Evolutionary conservation across 1,140 invertebrate genomes (phyloP).

Genomic region (Glossosoma conforme): DNA sequence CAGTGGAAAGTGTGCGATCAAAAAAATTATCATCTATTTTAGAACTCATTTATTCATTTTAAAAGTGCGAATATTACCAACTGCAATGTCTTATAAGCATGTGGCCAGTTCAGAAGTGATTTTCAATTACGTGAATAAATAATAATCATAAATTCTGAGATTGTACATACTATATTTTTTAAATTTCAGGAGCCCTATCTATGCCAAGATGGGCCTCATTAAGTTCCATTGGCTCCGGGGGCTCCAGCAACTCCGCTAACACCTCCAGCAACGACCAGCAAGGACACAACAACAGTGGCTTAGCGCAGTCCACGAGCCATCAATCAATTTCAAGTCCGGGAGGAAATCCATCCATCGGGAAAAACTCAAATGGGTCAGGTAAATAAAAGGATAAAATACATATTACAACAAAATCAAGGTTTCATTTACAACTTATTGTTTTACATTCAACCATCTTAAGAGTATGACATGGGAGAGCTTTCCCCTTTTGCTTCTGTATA

Average conservation of each 20-base stretch:
- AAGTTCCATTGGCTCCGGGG: slow-evolving; percentile 64
- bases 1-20: background rate
- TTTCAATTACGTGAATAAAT: too few species aligned
- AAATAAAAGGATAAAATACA: background rate
- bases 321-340: slow-evolving; percentile 26
- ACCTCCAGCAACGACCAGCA: slow-evolving; percentile 39
- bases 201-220: slow-evolving; percentile 81
- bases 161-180: slow-evolving; percentile 3
- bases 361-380: slow-evolving; percentile 50
- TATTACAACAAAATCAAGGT: too few species aligned
- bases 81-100: too few species aligned
- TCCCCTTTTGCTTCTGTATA: too few species aligned
- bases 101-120: too few species aligned
- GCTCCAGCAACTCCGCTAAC: slow-evolving; percentile 40
- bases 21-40: background rate
- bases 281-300: slow-evolving; percentile 31
- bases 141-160: background rate
- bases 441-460: too few species aligned
- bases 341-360: slow-evolving; percentile 35
- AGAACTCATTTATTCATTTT: too few species aligned
- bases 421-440: too few species aligned
- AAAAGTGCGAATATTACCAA: too few species aligned
- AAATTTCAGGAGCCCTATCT: slow-evolving; percentile 64
- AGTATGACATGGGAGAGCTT: too few species aligned
- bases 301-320: slow-evolving; percentile 26